A percentile compares a stretch with the other conserved stretches of the same genome.
Conservation (phyloP, 1,140 invertebrate genomes). For the Tigriopus japonicus region DNA sequence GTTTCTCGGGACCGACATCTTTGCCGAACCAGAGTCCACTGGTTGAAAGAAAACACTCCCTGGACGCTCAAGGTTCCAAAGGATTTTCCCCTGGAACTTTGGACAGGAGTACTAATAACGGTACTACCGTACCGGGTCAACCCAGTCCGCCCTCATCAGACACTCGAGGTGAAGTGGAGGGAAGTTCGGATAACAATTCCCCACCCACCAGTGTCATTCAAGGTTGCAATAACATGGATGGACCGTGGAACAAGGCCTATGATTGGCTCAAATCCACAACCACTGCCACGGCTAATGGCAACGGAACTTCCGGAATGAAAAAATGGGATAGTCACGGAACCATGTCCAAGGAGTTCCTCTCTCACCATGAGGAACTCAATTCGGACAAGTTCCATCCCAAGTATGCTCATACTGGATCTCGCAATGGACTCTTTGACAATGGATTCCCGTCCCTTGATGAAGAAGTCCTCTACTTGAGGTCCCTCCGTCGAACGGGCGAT, state of each 20-base stretch:
- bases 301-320: neutral
- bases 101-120: too few relatives aligned
- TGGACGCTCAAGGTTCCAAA: conserved; percentile 1
- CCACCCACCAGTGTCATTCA: conserved; percentile 15
- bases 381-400: too few relatives aligned
- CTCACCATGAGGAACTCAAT: too few relatives aligned
- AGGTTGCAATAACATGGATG: neutral
- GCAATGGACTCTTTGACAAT: too few relatives aligned
- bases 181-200: conserved; percentile 14
- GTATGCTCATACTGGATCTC: too few relatives aligned
- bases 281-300: neutral
- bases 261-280: neutral
- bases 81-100: too few relatives aligned
- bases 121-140: conserved; percentile 10
- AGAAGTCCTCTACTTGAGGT: too few relatives aligned
- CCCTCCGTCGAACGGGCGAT: neutral
- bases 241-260: neutral
- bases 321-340: too few relatives aligned
- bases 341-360: too few relatives aligned
- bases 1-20: neutral
- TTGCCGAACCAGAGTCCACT: neutral
- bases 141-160: conserved; percentile 2
- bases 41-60: neutral
- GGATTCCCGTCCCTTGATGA: too few relatives aligned
- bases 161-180: conserved; percentile 14